These are phyloP conservation scores for Platyrinchus mystaceus DNA, from an alignment of 2,797 vertebrate genomes.

Conservation along the genomic window DNA sequence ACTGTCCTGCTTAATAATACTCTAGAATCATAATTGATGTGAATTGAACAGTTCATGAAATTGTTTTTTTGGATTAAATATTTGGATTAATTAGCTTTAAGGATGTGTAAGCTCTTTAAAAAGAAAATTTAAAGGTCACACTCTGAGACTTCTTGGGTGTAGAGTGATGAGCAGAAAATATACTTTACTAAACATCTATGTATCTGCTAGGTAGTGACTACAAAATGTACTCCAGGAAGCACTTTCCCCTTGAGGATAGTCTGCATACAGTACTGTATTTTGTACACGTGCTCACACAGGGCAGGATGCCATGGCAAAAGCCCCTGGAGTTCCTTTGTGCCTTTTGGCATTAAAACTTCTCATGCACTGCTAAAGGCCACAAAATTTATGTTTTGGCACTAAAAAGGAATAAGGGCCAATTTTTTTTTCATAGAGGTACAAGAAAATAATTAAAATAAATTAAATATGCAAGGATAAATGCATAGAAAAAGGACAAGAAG, in stretches of 20 bases:
- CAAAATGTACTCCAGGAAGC: not conserved
- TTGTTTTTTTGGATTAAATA: too few relatives aligned
- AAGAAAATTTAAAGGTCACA: not conserved
- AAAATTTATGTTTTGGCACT: not conserved
- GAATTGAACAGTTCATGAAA: not conserved
- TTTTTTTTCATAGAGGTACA: not conserved
- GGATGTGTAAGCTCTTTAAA: not conserved
- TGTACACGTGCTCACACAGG: accelerated
- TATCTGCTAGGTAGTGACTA: not conserved
- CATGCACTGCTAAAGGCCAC: not conserved
- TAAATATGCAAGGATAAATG: not conserved
- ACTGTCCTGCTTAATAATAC: not conserved
- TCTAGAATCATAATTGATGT: not conserved
- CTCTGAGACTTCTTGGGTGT: not conserved
- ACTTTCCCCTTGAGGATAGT: not conserved
- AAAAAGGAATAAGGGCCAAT: not conserved
- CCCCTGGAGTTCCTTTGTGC: not conserved
- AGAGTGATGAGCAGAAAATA: not conserved
- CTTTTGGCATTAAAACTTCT: not conserved
- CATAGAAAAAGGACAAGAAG: not conserved
- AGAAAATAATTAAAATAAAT: not conserved
- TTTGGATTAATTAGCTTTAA: not conserved
- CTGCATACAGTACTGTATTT: accelerated
- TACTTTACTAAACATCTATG: not conserved
- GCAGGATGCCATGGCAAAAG: not conserved